A percentile compares a stretch with the other conserved stretches of the same genome.
These are phyloP conservation scores for Clivina fossor DNA, from an alignment of 2,888 invertebrate species.

Conservation along the genomic window DNA sequence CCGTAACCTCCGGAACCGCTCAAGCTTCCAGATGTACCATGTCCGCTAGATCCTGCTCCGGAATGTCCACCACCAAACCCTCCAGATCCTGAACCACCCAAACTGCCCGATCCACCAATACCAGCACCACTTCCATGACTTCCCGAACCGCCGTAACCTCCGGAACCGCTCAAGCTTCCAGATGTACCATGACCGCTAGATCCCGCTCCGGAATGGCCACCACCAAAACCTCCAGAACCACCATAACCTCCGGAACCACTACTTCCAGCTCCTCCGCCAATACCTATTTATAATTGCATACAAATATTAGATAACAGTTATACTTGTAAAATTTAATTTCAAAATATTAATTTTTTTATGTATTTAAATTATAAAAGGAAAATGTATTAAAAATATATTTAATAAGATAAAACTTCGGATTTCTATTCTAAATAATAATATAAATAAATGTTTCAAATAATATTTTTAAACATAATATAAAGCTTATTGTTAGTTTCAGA, in stretches of 20 bases:
- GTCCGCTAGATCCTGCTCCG: constrained; percentile 3
- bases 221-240: constrained; percentile 9
- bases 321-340: no score
- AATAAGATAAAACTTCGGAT: no score
- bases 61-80: constrained; percentile 5
- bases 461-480: no score
- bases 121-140: constrained; percentile 16
- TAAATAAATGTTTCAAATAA: no score
- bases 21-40: constrained; percentile 17
- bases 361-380: no score
- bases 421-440: no score
- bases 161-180: constrained; percentile 17
- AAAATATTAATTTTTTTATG: no score
- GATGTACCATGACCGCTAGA: constrained; percentile 10
- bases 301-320: no score
- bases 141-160: constrained; percentile 4
- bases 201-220: constrained; percentile 15
- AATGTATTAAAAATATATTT: no score
- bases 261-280: constrained; percentile 5
- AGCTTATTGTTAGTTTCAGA: no score
- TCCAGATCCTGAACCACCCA: constrained; percentile 12
- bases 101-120: constrained; percentile 11
- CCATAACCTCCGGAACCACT: constrained; percentile 4
- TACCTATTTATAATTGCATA: constrained; percentile 12
- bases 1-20: no score